These are phyloP conservation scores for Labroides dimidiatus DNA, from an alignment of 2,797 vertebrate species.

Conservation along the genomic window DNA sequence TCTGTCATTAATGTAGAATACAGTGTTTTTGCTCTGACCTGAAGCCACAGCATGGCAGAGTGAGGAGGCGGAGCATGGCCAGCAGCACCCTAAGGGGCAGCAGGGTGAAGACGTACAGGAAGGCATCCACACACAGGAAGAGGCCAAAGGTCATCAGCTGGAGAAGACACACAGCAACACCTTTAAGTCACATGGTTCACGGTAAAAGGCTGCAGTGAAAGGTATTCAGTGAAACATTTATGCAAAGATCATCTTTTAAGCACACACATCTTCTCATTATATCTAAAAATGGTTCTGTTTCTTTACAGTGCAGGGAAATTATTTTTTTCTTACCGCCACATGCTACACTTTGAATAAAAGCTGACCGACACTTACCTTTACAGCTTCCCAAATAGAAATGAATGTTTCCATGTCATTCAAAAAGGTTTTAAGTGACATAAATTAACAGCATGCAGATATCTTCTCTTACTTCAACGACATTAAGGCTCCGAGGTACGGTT, in stretches of 20 bases:
- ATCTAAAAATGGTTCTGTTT: not conserved
- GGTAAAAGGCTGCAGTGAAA: no score
- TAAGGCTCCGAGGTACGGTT: no score
- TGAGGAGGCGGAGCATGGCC: slow-evolving; percentile 91
- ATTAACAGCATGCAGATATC: slow-evolving; percentile 1
- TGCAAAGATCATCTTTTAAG: no score
- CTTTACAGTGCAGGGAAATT: not conserved
- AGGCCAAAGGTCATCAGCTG: slow-evolving; percentile 98
- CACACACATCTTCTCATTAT: no score
- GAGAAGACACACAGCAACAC: slow-evolving; percentile 41
- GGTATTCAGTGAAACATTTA: not conserved
- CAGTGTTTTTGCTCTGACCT: slow-evolving; percentile 83
- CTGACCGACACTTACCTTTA: slow-evolving; percentile 44
- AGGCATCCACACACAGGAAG: slow-evolving; percentile 97
- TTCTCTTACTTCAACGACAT: not conserved
- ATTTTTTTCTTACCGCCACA: not conserved
- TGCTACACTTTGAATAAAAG: not conserved
- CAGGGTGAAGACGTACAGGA: slow-evolving; percentile 97
- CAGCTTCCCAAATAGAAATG: slow-evolving; percentile 8
- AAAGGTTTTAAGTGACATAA: not conserved
- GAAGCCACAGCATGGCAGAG: slow-evolving; percentile 93
- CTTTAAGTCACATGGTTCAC: slow-evolving; percentile 16
- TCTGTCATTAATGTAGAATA: not conserved
- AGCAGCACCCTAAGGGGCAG: slow-evolving; percentile 94
- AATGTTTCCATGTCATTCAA: slow-evolving; percentile 30